Base-by-base conservation (phyloP, 2,797 vertebrate species). In the Halcyon chelicuti region DNA sequence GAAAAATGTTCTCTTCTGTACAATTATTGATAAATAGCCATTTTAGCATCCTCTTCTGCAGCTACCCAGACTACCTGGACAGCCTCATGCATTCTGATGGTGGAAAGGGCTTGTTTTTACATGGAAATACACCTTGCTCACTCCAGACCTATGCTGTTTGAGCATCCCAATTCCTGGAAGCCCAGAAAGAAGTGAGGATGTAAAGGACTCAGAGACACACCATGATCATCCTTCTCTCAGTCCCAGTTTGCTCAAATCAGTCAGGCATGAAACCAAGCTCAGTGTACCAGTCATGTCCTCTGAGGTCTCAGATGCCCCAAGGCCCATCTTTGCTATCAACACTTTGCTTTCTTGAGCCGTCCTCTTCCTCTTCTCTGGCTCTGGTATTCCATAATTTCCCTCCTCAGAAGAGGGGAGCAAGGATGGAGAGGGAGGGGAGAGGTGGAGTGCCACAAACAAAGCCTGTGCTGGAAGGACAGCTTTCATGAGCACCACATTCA, bases 401-500 rank as follows among this genome's bases (percentile, higher is more conserved):
- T 88, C 37, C 33, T 40, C 28, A n/a, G 70, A 77, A 68, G 5
- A 62, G 15, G 6, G 10, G n/a, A 86, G 22, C 14, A 37, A 62
- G 44, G 22, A 52, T 8, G n/a, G 68, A 73, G 11, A 78, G 20
- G 11, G 6, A 54, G 12, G 71, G 5, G 22, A 51, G 13, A 0
- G 1, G 12, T 60, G n/a, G 15, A 9, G 12, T 40, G 17, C 23
- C 44, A 42, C 25, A 78, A 13, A 7, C 31, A 61, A 73, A 63
- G 17, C 5, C n/a, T 6, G 0, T 16, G 17, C 29, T 75, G 25
- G 17, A 83, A 80, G 55, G 14, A 46, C 40, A 75, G 14, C 13
- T 80, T 35, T 51, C 47, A 17, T 0, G 1, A 93, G 10, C 2
- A 0, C 14, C 1, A 0, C 8, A 1, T 9, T 22, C 52, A 42